Percentiles rank a stretch among this genome's conserved stretches.
Conservation (phyloP, 2,113 vertebrate genomes). For the Oreochromis tanganicae region DNA sequence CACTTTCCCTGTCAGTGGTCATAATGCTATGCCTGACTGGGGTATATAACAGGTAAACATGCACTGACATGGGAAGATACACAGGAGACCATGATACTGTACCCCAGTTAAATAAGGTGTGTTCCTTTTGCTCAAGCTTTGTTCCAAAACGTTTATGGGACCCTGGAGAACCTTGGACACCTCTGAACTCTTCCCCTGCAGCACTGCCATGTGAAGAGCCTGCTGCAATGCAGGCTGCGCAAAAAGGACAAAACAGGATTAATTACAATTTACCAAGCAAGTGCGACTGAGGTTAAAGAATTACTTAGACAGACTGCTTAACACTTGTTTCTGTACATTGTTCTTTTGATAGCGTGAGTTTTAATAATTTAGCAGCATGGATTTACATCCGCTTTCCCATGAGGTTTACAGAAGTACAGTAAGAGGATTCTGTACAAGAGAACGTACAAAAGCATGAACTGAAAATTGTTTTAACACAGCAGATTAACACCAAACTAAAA, state of each 20-base stretch:
- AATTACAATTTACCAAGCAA: neutral
- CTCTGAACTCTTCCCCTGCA: conserved; percentile 79
- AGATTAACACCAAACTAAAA: neutral
- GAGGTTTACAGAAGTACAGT: neutral
- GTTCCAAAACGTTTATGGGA: conserved; percentile 74
- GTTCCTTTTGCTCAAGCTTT: conserved; percentile 66
- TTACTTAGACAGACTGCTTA: neutral
- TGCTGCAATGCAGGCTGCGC: conserved; percentile 74
- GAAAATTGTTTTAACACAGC: neutral
- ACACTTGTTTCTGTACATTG: neutral
- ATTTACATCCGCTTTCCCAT: neutral
- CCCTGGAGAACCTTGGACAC: conserved; percentile 59
- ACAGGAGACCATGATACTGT: conserved; percentile 16
- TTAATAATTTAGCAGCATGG: neutral
- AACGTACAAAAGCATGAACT: neutral
- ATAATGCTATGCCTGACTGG: neutral
- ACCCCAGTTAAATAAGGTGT: conserved; percentile 78
- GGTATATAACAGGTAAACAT: neutral
- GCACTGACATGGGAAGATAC: neutral
- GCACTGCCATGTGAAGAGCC: conserved; percentile 74
- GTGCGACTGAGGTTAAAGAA: neutral
- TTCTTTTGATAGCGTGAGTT: neutral
- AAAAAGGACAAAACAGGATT: neutral
- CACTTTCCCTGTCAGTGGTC: neutral
- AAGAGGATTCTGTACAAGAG: neutral